A percentile compares a stretch with the other conserved stretches of the same genome.
phyloP scores from a whole-genome alignment of 2,888 invertebrate species.

The Cryptus viduatorius region DNA sequence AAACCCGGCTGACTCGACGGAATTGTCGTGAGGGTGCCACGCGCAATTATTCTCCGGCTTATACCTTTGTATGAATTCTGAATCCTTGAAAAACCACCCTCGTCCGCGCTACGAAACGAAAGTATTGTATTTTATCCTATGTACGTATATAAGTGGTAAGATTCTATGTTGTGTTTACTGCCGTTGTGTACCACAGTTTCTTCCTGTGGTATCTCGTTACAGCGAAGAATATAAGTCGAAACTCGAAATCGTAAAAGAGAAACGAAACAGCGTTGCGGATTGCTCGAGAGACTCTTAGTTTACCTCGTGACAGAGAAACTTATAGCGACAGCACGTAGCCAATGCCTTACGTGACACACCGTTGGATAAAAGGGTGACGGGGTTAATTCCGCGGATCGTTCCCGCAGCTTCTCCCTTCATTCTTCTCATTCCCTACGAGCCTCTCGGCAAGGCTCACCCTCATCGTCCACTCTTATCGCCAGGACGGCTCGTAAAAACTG shows the following conservation, averaged over 20 bases:
- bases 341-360: conserved; percentile 65
- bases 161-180: not conserved
- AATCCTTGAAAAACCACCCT: conserved; percentile 20
- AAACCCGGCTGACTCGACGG: conserved; percentile 40
- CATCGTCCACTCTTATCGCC: conserved; percentile 65
- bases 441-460: conserved; percentile 27
- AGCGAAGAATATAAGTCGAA: conserved; percentile 20
- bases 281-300: conserved; percentile 9
- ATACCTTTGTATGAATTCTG: conserved; percentile 10
- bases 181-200: not conserved
- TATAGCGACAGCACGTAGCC: conserved; percentile 62
- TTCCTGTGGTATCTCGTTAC: not conserved
- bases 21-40: conserved; percentile 25
- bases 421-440: conserved; percentile 19
- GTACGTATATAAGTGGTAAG: not conserved
- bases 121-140: not conserved
- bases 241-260: conserved; percentile 29
- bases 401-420: conserved; percentile 7
- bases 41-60: conserved; percentile 14
- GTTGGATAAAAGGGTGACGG: conserved; percentile 66
- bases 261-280: conserved; percentile 24
- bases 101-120: not conserved
- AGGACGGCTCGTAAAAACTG: conserved; percentile 80
- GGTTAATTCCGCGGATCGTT: conserved; percentile 75
- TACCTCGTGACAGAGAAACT: conserved; percentile 11